Evolutionary conservation across 2,888 invertebrate genomes (phyloP), one percentile per base, ranked within the genome.

Genomic region (Ephialtes manifestator): DNA sequence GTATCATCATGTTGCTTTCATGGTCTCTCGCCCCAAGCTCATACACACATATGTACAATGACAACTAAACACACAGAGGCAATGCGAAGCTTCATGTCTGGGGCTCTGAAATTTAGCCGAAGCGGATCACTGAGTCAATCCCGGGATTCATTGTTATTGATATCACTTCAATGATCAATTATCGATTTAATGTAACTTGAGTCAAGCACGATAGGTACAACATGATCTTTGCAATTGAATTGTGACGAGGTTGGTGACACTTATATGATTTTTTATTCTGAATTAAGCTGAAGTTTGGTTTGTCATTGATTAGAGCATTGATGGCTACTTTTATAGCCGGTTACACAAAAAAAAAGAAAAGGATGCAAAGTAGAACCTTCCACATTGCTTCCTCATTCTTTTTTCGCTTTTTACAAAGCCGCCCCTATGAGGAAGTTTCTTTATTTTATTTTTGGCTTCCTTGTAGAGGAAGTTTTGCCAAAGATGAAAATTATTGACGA

Each of bases 1-100:
- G 71, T 53, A 51, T 80, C 65, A 76, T 71, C 78, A 48, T 78
- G 78, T 70, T 70, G 78, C 79, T 71, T 70, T 79, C 71, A 51
- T 60, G 79, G 35, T 63, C 79, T 79, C 60, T 35, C 75, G 51
- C 63, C 63, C 15, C 35, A n/a, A 18, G 18, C 65, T 15, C 35
- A 3, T 24, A 7, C 1, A 8, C 60, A 46, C 43, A 28, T 13
- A 4, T 46, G 13, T 20, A 13, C 68, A 48, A 46, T 11, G 48
- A 48, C 13, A 46, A 65, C 20, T 39, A 39, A 18, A 65, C 65
- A 8, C n/a, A 31, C 60, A 13, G 13, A n/a, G 2, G 15, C 11
- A 24, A n/a, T n/a, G 39, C 2, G n/a, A 13, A 13, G 20, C 39
- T 20, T 2, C n/a, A 11, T 39, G 35, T 15, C 39, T 11, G 65